Base-by-base conservation (phyloP, 2,113 vertebrate species). In the Brachyistius frenatus region DNA sequence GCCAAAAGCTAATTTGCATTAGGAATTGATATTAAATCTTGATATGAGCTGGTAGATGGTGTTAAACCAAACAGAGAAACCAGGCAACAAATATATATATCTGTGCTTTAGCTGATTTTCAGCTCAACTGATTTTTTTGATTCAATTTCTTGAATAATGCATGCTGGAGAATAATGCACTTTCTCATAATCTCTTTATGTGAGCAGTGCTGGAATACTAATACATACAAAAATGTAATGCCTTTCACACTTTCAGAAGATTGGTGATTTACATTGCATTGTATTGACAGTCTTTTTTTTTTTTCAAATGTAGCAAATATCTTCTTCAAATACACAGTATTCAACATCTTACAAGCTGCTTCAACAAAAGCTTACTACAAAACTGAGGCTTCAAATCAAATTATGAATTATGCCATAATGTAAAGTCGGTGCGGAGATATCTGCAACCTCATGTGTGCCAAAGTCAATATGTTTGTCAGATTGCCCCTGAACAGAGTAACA, bases 401-500 rank as follows among this genome's bases (percentile, higher is more conserved):
- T 76, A 85, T 66, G 57, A 23, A 23, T 89, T 74, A 86, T 69
- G 58, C 71, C 47, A 73, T 85, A 88, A 88, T 85, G 76, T 66
- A 89, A 80, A 82, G 78, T 73, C 78, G 72, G 70, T 67, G 72
- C 76, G 73, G 65, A 71, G 46, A 80, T 84, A 88, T 85, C 76
- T 76, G 66, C 81, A 72, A 65, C 83, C 78, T 86, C 73, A 66
- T 84, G 74, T 86, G 81, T 90, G 83, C 88, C 86, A 93, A 89
- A 92, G 87, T 91, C 90, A 90, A 86, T 88, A 87, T 84, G 84
- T 92, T 92, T 92, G 87, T 91, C 89, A 93, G 87, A 86, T 90
- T 88, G 84, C 76, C 87, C 82, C 84, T 79, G 85, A 84, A 91
- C 76, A 88, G 64, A 88, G 73, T 66, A 85, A 89, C 69, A 67